Evolutionary conservation across 2,888 invertebrate genomes (phyloP).

Genomic region (Saturnia japonica): DNA sequence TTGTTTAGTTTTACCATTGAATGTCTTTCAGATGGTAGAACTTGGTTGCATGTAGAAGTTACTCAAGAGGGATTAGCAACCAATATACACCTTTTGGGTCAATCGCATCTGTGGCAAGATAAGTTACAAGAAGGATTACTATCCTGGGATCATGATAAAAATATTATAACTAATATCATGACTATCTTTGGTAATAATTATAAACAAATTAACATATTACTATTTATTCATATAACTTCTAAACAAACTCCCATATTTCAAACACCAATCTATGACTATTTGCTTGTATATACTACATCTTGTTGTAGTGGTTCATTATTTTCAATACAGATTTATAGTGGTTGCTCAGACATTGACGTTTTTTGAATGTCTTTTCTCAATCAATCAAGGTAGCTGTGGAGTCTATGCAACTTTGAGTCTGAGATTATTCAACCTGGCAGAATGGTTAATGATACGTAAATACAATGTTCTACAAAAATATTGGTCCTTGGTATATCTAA

Average conservation of each 20-base stretch:
- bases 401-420: too few relatives aligned
- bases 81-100: slow-evolving; percentile 66
- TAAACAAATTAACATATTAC: not conserved
- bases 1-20: too few relatives aligned
- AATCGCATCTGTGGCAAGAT: slow-evolving; percentile 57
- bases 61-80: slow-evolving; percentile 60
- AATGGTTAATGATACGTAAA: too few relatives aligned
- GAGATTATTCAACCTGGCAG: too few relatives aligned
- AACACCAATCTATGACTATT: not conserved
- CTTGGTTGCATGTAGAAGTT: slow-evolving; percentile 71
- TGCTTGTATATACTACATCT: not conserved
- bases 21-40: slow-evolving; percentile 56
- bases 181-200: slow-evolving; percentile 58
- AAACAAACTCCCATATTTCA: too few relatives aligned
- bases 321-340: too few relatives aligned
- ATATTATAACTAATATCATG: slow-evolving; percentile 66
- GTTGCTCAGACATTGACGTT: too few relatives aligned
- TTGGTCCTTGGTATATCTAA: too few relatives aligned
- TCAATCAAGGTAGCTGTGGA: too few relatives aligned
- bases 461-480: too few relatives aligned
- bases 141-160: slow-evolving; percentile 69
- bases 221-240: not conserved
- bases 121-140: slow-evolving; percentile 60
- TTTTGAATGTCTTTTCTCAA: too few relatives aligned
- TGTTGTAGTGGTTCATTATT: too few relatives aligned